phyloP scores from a whole-genome alignment of 37 sponge, comb jelly and placozoan species.

The Aphrocallistes beatrix region DNA sequence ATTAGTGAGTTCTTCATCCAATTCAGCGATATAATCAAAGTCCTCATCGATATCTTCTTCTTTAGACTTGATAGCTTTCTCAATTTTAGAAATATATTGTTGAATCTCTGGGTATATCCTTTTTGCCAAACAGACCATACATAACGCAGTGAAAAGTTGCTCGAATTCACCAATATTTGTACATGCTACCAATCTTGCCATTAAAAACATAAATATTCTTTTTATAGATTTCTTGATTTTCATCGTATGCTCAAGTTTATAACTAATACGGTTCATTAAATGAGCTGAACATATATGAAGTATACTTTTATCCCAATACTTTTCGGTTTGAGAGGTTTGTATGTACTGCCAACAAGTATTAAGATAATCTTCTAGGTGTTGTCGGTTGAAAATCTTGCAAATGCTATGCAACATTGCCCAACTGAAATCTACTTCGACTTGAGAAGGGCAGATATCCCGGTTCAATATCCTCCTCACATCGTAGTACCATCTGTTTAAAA shows the following conservation, averaged over 20 bases:
- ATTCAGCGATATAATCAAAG: neutral
- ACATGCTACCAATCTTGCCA: neutral
- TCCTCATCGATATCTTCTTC: neutral
- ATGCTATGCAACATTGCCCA: too few relatives aligned
- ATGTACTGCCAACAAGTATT: too few relatives aligned
- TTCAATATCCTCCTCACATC: neutral
- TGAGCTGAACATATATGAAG: neutral
- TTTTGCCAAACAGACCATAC: neutral
- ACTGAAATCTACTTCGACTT: neutral
- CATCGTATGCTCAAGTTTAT: neutral
- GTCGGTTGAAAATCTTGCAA: neutral
- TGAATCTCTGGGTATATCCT: neutral
- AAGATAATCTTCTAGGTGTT: neutral
- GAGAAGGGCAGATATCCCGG: neutral
- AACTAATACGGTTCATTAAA: neutral
- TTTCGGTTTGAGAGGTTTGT: neutral
- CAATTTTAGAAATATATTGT: neutral
- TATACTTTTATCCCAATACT: neutral
- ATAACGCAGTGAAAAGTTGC: neutral
- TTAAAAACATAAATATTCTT: neutral
- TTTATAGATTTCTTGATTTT: neutral
- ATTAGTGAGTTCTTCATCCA: conserved; percentile 11
- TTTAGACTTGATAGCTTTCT: neutral
- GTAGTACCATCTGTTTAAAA: neutral
- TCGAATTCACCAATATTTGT: neutral